phyloP scores from a whole-genome alignment of 2,113 vertebrate species.

The Alligator mississippiensis region DNA sequence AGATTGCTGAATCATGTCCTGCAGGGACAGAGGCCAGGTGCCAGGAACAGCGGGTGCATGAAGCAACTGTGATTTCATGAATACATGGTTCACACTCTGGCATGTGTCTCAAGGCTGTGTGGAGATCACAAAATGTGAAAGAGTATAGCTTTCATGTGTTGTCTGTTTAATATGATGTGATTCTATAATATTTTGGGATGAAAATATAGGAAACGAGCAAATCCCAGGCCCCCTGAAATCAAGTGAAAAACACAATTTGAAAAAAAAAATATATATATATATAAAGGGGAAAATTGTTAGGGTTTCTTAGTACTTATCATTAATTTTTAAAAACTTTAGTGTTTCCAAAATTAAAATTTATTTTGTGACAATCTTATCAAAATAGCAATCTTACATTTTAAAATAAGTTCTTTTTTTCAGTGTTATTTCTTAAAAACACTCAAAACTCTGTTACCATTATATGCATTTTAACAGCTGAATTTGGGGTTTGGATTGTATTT shows the following conservation, averaged over 20 bases:
- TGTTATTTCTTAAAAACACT: neutral
- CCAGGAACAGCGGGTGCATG: too few species aligned
- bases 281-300: neutral
- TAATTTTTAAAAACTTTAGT: neutral
- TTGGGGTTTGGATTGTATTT: slow-evolving; percentile 23
- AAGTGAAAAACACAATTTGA: neutral
- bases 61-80: too few species aligned
- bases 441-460: neutral
- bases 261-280: too few species aligned
- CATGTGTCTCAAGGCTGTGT: too few species aligned
- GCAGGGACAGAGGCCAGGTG: too few species aligned
- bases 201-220: neutral
- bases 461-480: slow-evolving; percentile 15
- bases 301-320: neutral
- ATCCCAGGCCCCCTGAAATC: neutral
- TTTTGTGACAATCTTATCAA: neutral
- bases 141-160: too few species aligned
- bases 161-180: too few species aligned
- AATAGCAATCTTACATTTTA: neutral
- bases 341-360: neutral
- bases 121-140: too few species aligned
- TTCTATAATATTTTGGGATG: too few species aligned
- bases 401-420: neutral
- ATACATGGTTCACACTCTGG: too few species aligned
- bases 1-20: too few species aligned